Evolutionary conservation across 2,113 vertebrate species (phyloP).

Genomic region (Ctenodactylus gundi): DNA sequence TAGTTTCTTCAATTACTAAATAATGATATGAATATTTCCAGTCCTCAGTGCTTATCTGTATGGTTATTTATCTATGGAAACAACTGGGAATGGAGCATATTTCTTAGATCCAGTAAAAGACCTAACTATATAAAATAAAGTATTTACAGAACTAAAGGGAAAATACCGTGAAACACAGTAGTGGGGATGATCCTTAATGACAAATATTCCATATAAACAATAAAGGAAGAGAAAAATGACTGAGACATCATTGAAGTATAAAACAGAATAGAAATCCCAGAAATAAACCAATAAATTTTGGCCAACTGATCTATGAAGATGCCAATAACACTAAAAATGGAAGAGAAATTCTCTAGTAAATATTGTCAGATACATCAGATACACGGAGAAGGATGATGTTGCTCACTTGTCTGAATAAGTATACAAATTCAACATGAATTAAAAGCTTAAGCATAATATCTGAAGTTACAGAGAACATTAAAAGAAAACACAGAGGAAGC

Average conservation of each 20-base stretch:
- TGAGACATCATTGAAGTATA: neutral
- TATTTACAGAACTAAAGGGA: neutral
- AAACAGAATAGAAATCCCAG: neutral
- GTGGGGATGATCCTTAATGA: no score
- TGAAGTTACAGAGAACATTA: neutral
- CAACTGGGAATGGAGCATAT: neutral
- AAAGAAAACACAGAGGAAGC: neutral
- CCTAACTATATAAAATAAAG: neutral
- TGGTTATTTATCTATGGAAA: neutral
- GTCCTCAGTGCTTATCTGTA: neutral
- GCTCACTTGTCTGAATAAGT: neutral
- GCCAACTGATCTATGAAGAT: neutral
- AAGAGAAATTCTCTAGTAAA: neutral
- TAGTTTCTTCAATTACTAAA: neutral
- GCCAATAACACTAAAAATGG: neutral
- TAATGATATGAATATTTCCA: neutral
- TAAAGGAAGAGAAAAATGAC: no score
- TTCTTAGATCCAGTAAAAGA: no score
- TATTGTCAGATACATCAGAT: neutral
- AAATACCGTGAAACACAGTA: neutral
- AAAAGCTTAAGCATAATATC: neutral
- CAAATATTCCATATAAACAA: no score
- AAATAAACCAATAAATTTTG: neutral
- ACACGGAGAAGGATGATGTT: neutral
- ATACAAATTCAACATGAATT: neutral